phyloP scores from a whole-genome alignment of 2,797 vertebrate genomes.

The Dallia pectoralis region DNA sequence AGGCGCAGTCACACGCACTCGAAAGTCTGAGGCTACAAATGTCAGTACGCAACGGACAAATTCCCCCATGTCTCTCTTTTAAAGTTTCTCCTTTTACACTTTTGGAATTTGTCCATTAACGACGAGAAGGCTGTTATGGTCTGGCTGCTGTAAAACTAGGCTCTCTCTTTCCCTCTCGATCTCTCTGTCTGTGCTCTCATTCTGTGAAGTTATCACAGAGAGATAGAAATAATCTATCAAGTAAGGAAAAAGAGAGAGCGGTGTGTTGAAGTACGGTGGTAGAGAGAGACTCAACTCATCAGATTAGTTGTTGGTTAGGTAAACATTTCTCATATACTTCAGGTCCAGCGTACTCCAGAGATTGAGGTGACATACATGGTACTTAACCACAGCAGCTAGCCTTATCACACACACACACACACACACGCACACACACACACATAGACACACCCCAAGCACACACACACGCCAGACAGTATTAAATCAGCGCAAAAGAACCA shows the following conservation, averaged over 20 bases:
- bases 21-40: conserved; percentile 7
- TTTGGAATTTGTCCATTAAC: conserved; percentile 1
- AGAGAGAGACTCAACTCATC: conserved; percentile 48
- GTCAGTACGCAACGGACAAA: conserved; percentile 3
- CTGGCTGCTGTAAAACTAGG: conserved; percentile 49
- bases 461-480: not conserved
- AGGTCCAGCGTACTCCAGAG: not conserved
- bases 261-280: conserved; percentile 41
- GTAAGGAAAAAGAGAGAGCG: conserved; percentile 43
- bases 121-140: conserved; percentile 25
- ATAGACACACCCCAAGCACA: not conserved
- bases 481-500: not conserved
- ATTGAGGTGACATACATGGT: not conserved
- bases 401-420: not conserved
- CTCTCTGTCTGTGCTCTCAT: conserved; percentile 37
- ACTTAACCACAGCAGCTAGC: not conserved
- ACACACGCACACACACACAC: too few species aligned
- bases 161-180: conserved; percentile 41
- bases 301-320: conserved; percentile 45
- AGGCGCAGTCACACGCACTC: not conserved
- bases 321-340: not conserved
- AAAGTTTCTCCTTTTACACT: conserved; percentile 22
- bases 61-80: not conserved
- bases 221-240: conserved; percentile 65
- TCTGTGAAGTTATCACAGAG: conserved; percentile 62